These are phyloP conservation scores for Conger conger DNA, from an alignment of 2,113 vertebrate species.

Conservation along the genomic window DNA sequence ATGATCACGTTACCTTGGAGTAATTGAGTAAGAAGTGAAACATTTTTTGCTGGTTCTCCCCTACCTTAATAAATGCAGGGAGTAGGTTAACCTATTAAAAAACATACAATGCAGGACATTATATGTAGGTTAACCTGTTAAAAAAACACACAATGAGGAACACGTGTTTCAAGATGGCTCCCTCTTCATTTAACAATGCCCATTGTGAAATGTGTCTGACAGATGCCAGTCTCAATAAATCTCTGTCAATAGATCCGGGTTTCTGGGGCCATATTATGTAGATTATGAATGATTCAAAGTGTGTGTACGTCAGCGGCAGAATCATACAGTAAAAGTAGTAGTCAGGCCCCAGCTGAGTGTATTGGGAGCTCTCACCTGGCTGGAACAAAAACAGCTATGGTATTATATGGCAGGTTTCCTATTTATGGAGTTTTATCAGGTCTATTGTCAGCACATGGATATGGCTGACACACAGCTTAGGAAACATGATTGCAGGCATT, in stretches of 20 bases:
- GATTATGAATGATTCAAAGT: background rate
- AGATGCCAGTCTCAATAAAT: too few species aligned
- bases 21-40: too few species aligned
- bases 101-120: too few species aligned
- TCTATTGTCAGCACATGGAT: background rate
- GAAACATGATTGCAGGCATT: background rate
- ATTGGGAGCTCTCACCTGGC: background rate
- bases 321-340: background rate
- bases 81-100: background rate
- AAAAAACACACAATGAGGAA: background rate
- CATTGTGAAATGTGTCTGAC: background rate
- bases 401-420: background rate
- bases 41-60: too few species aligned
- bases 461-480: background rate
- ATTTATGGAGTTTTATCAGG: background rate
- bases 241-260: background rate
- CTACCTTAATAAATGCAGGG: background rate
- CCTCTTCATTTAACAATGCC: background rate
- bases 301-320: background rate
- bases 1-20: too few species aligned
- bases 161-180: background rate
- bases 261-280: background rate
- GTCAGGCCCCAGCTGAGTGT: background rate
- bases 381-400: background rate
- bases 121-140: background rate